phyloP scores from a whole-genome alignment of 92 coral and sea anemone genomes.

The Hydrozoanthus gracilis region DNA sequence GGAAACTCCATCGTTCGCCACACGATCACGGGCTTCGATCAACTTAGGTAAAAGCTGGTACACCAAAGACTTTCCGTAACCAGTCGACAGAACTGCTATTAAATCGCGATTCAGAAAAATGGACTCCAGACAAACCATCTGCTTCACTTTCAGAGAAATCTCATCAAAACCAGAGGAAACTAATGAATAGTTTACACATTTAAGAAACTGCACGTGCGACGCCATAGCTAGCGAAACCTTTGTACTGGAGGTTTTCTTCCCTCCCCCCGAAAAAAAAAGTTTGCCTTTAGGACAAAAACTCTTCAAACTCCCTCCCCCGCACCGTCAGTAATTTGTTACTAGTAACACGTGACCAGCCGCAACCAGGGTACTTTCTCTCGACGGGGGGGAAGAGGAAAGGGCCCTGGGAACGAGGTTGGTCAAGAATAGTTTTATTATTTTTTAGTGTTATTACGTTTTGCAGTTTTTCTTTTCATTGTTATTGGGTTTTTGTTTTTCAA shows the following conservation, averaged over 20 bases:
- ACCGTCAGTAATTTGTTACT: conserved; percentile 3
- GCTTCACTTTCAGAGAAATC: background rate
- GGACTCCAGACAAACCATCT: background rate
- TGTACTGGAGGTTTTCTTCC: background rate
- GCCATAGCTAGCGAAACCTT: background rate
- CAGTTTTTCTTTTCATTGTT: too few species aligned
- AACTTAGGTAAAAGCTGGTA: too few species aligned
- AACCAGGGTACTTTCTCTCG: too few species aligned
- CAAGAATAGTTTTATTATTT: too few species aligned
- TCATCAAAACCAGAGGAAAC: background rate
- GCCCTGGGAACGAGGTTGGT: too few species aligned
- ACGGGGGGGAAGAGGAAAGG: too few species aligned
- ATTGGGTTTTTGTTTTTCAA: too few species aligned
- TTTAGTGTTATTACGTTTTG: too few species aligned
- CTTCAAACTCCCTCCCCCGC: background rate
- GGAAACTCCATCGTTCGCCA: background rate
- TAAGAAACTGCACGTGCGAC: conserved; percentile 8
- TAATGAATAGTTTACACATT: background rate
- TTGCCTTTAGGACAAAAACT: background rate
- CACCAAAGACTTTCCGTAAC: too few species aligned
- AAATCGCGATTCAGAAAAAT: background rate
- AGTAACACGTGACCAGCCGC: background rate
- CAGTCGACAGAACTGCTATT: background rate
- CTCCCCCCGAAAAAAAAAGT: background rate
- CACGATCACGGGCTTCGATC: background rate